Base-by-base conservation (phyloP, 2,888 invertebrate genomes). In the Incurvaria masculella region DNA sequence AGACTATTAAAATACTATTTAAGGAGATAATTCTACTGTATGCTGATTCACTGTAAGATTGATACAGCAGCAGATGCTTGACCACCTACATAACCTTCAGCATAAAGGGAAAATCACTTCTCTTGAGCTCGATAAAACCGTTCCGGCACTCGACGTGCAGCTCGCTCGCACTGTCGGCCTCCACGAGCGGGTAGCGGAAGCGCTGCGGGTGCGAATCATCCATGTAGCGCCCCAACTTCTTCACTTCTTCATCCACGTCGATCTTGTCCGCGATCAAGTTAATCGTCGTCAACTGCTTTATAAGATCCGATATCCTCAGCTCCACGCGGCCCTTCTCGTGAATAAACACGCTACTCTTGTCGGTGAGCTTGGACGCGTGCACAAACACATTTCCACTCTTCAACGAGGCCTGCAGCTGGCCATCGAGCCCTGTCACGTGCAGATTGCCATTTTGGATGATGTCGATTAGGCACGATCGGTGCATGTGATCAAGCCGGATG, bases 261-360 rank as follows among this genome's bases (percentile, higher is more conserved):
- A 80, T 75, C 60, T 76, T 76, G 26, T 72, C 75, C 1, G 79
- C 79, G 59, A 79, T 79, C 48, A 80, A 61, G 59, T 79, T 79
- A 5, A 76, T 78, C 44, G 73, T 66, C 5, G 75, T 75, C 52
- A 79, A 62, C 53, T 75, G 74, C 41, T 71, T 68, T 6, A 73
- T 43, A 52, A 76, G 71, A 20, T 78, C 66, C 39, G 68, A 69
- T 43, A 80, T 68, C 1, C 69, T 52, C n/a, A 80, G 56, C 45
- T 76, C 69, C 1, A 79, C 79, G 61, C 75, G 71, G 1, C 79
- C 79, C 23, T 79, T 75, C 57, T 79, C 79, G 56, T 79, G 79
- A 49, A 79, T 74, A 52, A 79, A 79, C 52, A 79, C 76, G 56
- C 78, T 79, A 55, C 72, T 79, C 57, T 78, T 79, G 1, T 71